Base-by-base conservation (phyloP, 2,888 invertebrate genomes). In the Drosophila mettleri region DNA sequence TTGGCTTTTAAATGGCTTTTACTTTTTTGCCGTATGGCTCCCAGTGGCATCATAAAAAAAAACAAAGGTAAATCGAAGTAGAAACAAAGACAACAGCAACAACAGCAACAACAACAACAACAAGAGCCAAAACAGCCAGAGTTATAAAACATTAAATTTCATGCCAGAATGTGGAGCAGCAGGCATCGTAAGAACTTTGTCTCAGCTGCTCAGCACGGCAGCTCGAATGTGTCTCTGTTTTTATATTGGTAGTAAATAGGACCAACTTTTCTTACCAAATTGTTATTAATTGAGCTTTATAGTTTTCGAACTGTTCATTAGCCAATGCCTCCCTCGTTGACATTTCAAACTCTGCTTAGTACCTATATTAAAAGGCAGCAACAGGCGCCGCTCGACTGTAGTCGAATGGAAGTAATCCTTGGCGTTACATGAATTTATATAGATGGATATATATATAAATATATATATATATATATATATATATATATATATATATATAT, bases 241-340 rank as follows among this genome's bases (percentile, higher is more conserved):
- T 69, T 60, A 49, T 43, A 68, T 63, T 52, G 63, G 34, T 34
- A 34, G 41, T 72, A 68, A 74, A 58, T 74, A 54, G 60, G 24
- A 20, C 38, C 55, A 86, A 82, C 69, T 70, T 88, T 83, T 64
- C 48, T 54, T 55, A 36, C 78, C 77, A 85, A 88, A 85, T 85
- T 87, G 88, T 88, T 85, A 85, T 87, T 89, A 88, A 82, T 88
- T 86, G 81, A 57, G 85, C 82, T 87, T 89, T 82, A 89, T 82
- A 85, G 83, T 87, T 87, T 85, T 63, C 83, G 69, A 83, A 79
- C 58, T 65, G 65, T 82, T 88, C 71, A 83, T 87, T 79, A 79
- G 60, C 60, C 74, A 74, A 74, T 72, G 62, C 29, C 52, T 71
- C 61, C 63, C 60, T 36, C 22, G 59, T 29, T 45, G 33, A 7